Evolutionary conservation across 2,113 vertebrate species (phyloP), one percentile per base, ranked within the genome.

Genomic region (Spheniscus mendiculus): DNA sequence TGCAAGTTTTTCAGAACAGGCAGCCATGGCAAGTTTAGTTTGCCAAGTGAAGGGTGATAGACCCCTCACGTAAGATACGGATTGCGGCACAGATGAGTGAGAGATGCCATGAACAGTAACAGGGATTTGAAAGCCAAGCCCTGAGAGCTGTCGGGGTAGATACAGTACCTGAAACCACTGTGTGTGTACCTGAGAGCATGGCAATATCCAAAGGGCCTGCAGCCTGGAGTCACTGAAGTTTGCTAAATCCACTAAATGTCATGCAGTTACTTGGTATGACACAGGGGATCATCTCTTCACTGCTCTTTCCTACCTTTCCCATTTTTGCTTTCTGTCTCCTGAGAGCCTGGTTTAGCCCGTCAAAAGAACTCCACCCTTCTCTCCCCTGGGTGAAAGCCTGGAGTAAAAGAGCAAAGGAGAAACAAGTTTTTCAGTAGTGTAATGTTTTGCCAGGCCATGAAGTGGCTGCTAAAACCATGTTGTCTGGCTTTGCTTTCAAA

Each of bases 401-500:
- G 25, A 73, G 44, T n/a, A 44, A 85, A 89, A 87, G 10, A 70
- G 40, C 45, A 88, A 94, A 87, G 44, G 32, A 90, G 56, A 92
- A 95, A 80, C 21, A 55, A 34, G 40, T 72, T 72, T 89, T 96
- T 82, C 73, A 80, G 71, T 38, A 89, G 44, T 5, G 3, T 49
- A 30, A 62, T 72, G 25, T 84, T 95, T 93, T 95, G 61, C 69
- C 81, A 92, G 86, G 65, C 79, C 56, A 61, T 70, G 56, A 81
- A 95, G 66, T 58, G 70, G 53, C 58, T 83, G 84, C 78, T 95
- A 73, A 82, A 76, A 61, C 47, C 70, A 32, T 45, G 53, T 45
- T 74, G 55, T 56, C 69, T 97, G 83, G 40, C 49, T 93, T 89
- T 85, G 66, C 83, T 93, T 87, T 85, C 9, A 9, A 53, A 96